A percentile compares a stretch with the other conserved stretches of the same genome.
These are phyloP conservation scores for Clavelina lepadiformis DNA, from an alignment of 23 tunicate species.

Conservation along the genomic window DNA sequence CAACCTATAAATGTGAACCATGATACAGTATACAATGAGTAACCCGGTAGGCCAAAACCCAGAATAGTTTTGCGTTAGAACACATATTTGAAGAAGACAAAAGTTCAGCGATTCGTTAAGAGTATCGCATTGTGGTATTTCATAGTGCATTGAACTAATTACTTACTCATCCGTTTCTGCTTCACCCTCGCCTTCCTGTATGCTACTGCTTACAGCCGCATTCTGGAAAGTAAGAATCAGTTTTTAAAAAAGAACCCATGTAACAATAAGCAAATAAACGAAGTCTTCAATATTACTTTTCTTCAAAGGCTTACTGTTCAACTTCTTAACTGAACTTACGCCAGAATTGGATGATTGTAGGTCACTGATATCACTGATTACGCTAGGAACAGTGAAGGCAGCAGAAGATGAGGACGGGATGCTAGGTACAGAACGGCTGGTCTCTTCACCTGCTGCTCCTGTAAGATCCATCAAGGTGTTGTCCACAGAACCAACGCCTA, in stretches of 20 bases:
- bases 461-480: constrained; percentile 75
- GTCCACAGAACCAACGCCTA: constrained; percentile 71
- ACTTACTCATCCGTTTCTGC: constrained; percentile 32
- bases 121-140: background rate
- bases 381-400: background rate
- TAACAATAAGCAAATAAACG: background rate
- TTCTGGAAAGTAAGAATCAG: too few species aligned
- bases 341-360: constrained; percentile 16
- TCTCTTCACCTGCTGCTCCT: constrained; percentile 68
- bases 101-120: background rate
- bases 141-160: background rate
- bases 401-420: constrained; percentile 39
- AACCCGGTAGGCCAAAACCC: too few species aligned
- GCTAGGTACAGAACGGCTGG: constrained; percentile 37
- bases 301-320: too few species aligned
- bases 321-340: constrained; percentile 3
- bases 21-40: background rate
- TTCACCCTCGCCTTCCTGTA: constrained; percentile 45
- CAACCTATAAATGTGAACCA: background rate
- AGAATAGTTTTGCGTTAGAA: too few species aligned
- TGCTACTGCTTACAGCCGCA: constrained; percentile 85
- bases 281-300: background rate
- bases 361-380: constrained; percentile 15
- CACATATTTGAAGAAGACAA: too few species aligned
- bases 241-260: background rate